Conservation (phyloP, 2,113 vertebrate genomes). For the Pavo muticus region DNA sequence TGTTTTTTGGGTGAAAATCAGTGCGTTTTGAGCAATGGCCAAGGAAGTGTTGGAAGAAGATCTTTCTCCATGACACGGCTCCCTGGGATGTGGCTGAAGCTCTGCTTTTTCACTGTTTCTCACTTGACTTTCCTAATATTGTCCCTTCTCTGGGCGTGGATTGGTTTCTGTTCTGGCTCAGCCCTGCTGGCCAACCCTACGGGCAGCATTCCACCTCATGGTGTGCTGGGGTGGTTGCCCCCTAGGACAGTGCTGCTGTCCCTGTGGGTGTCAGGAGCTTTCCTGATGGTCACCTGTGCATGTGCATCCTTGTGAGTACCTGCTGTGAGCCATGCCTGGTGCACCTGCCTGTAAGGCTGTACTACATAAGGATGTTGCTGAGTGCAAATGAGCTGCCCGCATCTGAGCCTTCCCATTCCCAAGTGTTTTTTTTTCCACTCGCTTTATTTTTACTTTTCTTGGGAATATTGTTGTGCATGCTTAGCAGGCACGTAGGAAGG, state of each 20-base stretch:
- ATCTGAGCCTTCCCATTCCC: background rate
- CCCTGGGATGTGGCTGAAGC: background rate
- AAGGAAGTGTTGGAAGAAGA: background rate
- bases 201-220: background rate
- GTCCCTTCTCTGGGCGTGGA: too few relatives aligned
- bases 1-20: background rate
- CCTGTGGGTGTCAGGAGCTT: background rate
- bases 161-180: background rate
- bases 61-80: background rate
- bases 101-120: background rate
- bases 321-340: background rate
- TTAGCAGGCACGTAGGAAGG: background rate
- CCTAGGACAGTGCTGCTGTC: background rate
- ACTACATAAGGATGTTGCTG: background rate
- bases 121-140: background rate
- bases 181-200: background rate
- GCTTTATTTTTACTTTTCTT: background rate
- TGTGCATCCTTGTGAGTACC: background rate
- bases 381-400: too few relatives aligned
- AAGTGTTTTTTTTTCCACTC: background rate
- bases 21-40: background rate
- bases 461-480: background rate
- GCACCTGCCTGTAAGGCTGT: accelerated
- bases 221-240: background rate
- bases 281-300: accelerated